These are phyloP conservation scores for Coenonympha glycerion DNA, from an alignment of 2,888 invertebrate genomes.

Conservation along the genomic window DNA sequence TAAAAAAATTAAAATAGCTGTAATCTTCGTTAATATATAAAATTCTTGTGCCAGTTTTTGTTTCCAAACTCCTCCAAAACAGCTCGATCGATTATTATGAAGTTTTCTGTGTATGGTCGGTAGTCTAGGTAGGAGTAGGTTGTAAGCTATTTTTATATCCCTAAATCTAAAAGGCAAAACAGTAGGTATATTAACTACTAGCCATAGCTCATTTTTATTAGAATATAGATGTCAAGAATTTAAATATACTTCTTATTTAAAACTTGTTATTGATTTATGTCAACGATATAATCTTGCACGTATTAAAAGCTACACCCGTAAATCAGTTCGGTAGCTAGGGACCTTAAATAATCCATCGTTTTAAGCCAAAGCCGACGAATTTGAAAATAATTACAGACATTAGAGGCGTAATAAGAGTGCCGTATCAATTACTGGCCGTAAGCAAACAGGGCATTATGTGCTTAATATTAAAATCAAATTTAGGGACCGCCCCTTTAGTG, in stretches of 20 bases:
- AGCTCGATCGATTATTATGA: no score
- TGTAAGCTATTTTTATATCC: no score
- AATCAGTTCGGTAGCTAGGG: conserved; percentile 27
- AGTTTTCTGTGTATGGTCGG: no score
- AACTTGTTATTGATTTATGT: conserved; percentile 1
- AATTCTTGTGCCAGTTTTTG: no score
- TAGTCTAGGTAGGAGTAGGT: no score
- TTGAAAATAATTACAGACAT: conserved; percentile 73
- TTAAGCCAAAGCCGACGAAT: conserved; percentile 63
- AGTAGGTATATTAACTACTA: no score
- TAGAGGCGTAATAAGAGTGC: conserved; percentile 63
- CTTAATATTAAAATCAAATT: conserved; percentile 74
- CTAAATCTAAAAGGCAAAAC: no score
- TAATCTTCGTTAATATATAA: no score
- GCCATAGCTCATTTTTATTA: no score
- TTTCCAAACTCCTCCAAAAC: no score
- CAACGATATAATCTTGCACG: conserved; percentile 14
- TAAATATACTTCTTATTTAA: background rate
- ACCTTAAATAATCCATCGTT: conserved; percentile 51
- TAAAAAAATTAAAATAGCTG: no score
- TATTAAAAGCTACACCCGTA: conserved; percentile 16
- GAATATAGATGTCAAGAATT: no score
- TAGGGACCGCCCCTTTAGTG: conserved; percentile 50
- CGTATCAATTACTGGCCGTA: conserved; percentile 68
- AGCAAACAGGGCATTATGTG: conserved; percentile 67